Base-by-base conservation (phyloP, 2,797 vertebrate species). In the Sphenodon punctatus region DNA sequence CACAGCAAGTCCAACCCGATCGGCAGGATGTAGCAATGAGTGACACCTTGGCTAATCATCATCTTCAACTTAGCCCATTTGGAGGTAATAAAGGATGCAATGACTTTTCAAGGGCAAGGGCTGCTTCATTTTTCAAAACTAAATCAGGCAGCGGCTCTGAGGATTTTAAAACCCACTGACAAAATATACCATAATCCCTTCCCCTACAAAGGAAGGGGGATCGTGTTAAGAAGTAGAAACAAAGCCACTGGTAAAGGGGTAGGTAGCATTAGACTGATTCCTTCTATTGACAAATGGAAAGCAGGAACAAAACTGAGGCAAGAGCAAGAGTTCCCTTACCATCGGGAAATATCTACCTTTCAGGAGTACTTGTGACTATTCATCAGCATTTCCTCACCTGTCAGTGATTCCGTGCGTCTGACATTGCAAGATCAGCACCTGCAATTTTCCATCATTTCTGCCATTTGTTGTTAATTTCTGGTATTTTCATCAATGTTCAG, bases 11-110 rank as follows among this genome's bases (percentile, higher is more conserved):
- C 90, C 42, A 2, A 92, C 90, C 89, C 86, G 78, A 91, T 92
- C 84, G 83, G 85, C 59, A 82, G 84, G 84, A 71, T 63, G 78
- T 82, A 85, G 89, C 76, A 88, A 89, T 91, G 90, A 94, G 77
- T 94, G 93, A 88, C 91, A 88, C 84, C 84, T 91, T 93, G 92
- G 89, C 88, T 94, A 94, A 94, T 93, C 90, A 93, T 88, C 92
- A 84, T 77, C 82, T 91, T 92, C 91, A 94, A 93, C 92, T 93
- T 92, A 90, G 84, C 88, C 82, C 86, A 93, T 91, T 89, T 78
- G 82, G 86, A 86, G 75, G 85, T 75, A 91, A 85, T 89, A 93
- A 85, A 67, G 77, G 72, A 92, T 87, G 77, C 92, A 88, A 91
- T 88, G 89, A 93, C 88, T 90, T 93, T 91, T 79, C 93, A 94